These are phyloP conservation scores for Macroramphosus scolopax DNA, from an alignment of 2,797 vertebrate species.

Conservation along the genomic window DNA sequence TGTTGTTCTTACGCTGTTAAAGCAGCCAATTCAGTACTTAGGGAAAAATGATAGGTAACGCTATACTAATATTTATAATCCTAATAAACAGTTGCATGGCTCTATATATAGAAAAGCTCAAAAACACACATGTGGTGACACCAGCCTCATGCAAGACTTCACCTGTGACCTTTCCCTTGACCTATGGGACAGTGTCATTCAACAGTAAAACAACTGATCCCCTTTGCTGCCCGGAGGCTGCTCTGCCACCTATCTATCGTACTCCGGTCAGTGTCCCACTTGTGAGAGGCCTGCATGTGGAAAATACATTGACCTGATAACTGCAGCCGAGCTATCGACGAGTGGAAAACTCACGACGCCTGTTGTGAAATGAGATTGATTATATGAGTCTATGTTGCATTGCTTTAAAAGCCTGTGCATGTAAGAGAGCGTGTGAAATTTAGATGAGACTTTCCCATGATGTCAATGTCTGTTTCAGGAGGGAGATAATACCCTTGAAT, in stretches of 20 bases:
- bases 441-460: slow-evolving; percentile 7
- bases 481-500: not conserved
- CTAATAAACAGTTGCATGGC: too few relatives aligned
- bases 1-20: not conserved
- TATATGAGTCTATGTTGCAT: slow-evolving; percentile 2
- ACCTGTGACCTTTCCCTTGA: slow-evolving; percentile 23
- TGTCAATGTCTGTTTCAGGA: not conserved
- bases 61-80: too few relatives aligned
- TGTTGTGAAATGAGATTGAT: slow-evolving; percentile 51
- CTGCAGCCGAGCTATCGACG: slow-evolving; percentile 47
- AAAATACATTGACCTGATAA: slow-evolving; percentile 59
- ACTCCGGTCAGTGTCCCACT: slow-evolving; percentile 29
- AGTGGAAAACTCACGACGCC: slow-evolving; percentile 41
- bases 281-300: slow-evolving; percentile 46
- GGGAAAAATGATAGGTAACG: too few relatives aligned
- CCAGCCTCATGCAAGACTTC: slow-evolving; percentile 3
- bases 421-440: slow-evolving; percentile 1
- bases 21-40: too few relatives aligned
- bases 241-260: slow-evolving; percentile 26
- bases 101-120: not conserved
- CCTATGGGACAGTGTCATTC: slow-evolving; percentile 9
- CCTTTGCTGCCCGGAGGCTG: slow-evolving; percentile 30
- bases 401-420: slow-evolving; percentile 2
- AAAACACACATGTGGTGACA: slow-evolving; percentile 1
- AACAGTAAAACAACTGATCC: slow-evolving; percentile 6